Conservation (phyloP, 2,113 vertebrate species). For the Anseranas semipalmata region DNA sequence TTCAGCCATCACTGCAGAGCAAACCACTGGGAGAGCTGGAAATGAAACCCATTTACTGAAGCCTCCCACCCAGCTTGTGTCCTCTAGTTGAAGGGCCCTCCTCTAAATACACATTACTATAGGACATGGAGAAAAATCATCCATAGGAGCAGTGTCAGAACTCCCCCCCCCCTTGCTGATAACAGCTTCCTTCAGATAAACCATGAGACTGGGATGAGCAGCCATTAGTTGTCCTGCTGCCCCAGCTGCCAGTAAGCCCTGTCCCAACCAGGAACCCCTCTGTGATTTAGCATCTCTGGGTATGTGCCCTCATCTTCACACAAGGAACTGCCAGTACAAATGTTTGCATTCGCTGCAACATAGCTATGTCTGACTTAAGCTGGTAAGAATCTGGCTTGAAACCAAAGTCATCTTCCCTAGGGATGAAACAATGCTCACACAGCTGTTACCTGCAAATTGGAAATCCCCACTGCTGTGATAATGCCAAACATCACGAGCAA, state of each 20-base stretch:
- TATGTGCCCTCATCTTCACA: background rate
- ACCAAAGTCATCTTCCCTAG: background rate
- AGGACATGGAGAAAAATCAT: background rate
- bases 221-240: background rate
- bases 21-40: background rate
- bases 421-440: background rate
- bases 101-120: background rate
- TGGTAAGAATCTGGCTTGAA: background rate
- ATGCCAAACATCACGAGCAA: constrained; percentile 95
- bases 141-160: background rate
- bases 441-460: constrained; percentile 89
- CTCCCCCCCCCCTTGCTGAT: background rate
- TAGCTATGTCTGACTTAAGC: background rate
- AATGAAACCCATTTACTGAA: background rate
- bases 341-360: background rate
- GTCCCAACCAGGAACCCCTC: background rate
- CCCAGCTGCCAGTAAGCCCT: background rate
- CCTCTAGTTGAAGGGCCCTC: no score
- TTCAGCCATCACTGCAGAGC: background rate
- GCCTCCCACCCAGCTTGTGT: background rate
- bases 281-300: background rate
- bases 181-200: background rate
- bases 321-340: background rate
- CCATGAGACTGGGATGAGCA: background rate
- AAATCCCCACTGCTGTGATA: constrained; percentile 89